phyloP scores from a whole-genome alignment of 2,113 vertebrate genomes.

The Noturus placidus region DNA sequence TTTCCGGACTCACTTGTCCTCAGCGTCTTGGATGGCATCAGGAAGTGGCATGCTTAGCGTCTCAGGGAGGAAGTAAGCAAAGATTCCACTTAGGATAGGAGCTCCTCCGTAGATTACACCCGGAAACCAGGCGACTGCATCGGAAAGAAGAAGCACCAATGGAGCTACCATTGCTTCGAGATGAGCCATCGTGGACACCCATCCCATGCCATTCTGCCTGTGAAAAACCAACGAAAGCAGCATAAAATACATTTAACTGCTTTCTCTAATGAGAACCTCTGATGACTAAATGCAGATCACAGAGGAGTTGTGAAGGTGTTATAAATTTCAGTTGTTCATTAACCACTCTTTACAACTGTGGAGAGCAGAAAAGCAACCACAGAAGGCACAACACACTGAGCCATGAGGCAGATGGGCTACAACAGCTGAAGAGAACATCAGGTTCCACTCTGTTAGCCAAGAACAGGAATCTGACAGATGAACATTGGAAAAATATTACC shows the following conservation, averaged over 20 bases:
- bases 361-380: too few relatives aligned
- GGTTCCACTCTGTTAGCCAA: too few relatives aligned
- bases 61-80: slow-evolving; percentile 77
- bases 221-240: not conserved
- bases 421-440: too few relatives aligned
- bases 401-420: too few relatives aligned
- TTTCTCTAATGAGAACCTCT: not conserved
- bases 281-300: not conserved
- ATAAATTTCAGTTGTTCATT: too few relatives aligned
- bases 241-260: not conserved
- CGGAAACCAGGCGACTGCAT: slow-evolving; percentile 67
- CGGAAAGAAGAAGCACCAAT: slow-evolving; percentile 67
- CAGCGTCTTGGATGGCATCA: slow-evolving; percentile 77
- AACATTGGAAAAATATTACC: too few relatives aligned
- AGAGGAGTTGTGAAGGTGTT: not conserved
- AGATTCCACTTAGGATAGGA: slow-evolving; percentile 71
- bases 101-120: slow-evolving; percentile 75
- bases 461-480: too few relatives aligned
- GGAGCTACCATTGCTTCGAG: slow-evolving; percentile 78
- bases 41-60: slow-evolving; percentile 73
- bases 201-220: slow-evolving; percentile 82
- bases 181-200: slow-evolving; percentile 74
- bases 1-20: slow-evolving; percentile 68
- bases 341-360: too few relatives aligned
- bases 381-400: too few relatives aligned